Percentiles rank a stretch among this genome's conserved stretches.
Conservation (phyloP, 2,113 vertebrate genomes). For the Hippopotamus amphibius region DNA sequence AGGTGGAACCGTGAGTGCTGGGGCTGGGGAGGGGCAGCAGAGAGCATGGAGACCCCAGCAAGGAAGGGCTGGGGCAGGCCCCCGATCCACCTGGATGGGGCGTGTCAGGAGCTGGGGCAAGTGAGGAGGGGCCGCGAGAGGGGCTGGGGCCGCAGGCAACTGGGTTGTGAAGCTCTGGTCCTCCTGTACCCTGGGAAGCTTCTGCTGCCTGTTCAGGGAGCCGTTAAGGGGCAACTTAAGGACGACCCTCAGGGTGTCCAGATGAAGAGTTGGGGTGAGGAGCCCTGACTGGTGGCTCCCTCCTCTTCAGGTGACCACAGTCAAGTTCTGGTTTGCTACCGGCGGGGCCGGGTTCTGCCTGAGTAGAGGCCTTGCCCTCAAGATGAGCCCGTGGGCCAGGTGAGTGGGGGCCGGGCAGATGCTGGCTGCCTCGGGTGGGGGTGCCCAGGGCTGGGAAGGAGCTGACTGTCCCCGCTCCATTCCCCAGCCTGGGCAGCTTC, state of each 20-base stretch:
- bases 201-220: neutral
- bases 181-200: fast-evolving
- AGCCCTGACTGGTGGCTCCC: neutral
- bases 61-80: neutral
- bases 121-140: neutral
- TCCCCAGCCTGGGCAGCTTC: conserved; percentile 95
- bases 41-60: neutral
- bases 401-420: conserved; percentile 55
- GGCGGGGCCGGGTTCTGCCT: conserved; percentile 99
- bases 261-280: too few species aligned
- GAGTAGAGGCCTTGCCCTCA: conserved; percentile 96
- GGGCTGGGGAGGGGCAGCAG: fast-evolving
- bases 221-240: fast-evolving
- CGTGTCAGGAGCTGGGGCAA: neutral
- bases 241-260: fast-evolving
- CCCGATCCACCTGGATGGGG: neutral
- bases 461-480: neutral
- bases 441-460: fast-evolving
- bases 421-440: neutral
- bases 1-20: conserved; percentile 92
- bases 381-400: conserved; percentile 99
- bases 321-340: conserved; percentile 99
- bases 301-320: conserved; percentile 71
- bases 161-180: neutral
- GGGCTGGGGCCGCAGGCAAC: neutral